A percentile compares a stretch with the other conserved stretches of the same genome.
These are phyloP conservation scores for Rhodinocichla rosea DNA, from an alignment of 2,113 vertebrate species.

Conservation along the genomic window DNA sequence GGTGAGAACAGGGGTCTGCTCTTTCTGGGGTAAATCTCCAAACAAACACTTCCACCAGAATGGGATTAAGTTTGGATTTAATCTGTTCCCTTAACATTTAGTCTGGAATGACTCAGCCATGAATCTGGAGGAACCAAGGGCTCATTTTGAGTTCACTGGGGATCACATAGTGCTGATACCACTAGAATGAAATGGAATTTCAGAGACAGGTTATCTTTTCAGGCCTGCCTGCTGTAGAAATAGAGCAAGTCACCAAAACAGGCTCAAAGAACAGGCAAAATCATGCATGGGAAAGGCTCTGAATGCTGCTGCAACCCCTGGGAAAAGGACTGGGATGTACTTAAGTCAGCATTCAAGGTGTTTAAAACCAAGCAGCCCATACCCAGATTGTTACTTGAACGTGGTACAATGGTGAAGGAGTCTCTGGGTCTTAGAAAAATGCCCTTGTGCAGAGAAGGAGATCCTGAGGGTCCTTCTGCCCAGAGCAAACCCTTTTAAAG, in stretches of 20 bases:
- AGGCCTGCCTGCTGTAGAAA: background rate
- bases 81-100: background rate
- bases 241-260: background rate
- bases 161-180: background rate
- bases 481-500: background rate
- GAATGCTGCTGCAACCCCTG: background rate
- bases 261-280: background rate
- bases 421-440: background rate
- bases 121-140: background rate
- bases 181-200: background rate
- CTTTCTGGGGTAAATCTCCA: background rate
- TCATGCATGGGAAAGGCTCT: background rate
- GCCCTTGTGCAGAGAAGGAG: background rate
- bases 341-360: too few relatives aligned
- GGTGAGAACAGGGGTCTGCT: background rate
- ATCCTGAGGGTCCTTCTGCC: background rate
- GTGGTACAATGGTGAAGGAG: rapidly evolving
- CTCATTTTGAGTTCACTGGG: background rate
- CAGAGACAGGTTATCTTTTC: background rate
- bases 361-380: background rate
- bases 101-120: background rate
- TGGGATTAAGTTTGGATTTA: background rate
- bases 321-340: background rate
- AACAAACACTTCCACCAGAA: too few relatives aligned
- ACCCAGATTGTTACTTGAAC: rapidly evolving